Percentiles rank a stretch among this genome's conserved stretches.
phyloP scores from a whole-genome alignment of 2,888 invertebrate species.

The Thymelicus lineola region DNA sequence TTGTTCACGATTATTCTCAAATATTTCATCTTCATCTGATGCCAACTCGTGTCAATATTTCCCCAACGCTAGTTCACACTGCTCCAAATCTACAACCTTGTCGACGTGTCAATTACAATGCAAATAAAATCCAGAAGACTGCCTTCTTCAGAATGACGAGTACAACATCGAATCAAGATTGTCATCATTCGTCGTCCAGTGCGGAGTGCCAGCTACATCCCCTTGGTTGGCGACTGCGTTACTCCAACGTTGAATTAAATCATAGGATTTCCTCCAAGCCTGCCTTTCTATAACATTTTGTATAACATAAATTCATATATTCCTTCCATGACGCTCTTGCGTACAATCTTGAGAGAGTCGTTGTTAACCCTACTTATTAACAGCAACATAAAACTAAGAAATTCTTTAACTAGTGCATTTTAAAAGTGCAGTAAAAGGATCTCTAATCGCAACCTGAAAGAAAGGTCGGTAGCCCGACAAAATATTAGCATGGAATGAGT shows the following conservation, averaged over 20 bases:
- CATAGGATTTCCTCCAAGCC: conserved; percentile 83
- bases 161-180: conserved; percentile 9
- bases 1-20: conserved; percentile 30
- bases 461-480: conserved; percentile 63
- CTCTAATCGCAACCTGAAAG: conserved; percentile 62
- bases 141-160: conserved; percentile 19
- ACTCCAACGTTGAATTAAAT: conserved; percentile 79
- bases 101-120: conserved; percentile 10
- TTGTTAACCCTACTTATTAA: conserved; percentile 55
- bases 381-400: conserved; percentile 28
- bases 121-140: conserved; percentile 19
- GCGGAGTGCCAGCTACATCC: conserved; percentile 56
- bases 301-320: conserved; percentile 75
- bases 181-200: conserved; percentile 46
- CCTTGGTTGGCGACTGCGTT: conserved; percentile 64
- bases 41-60: neutral
- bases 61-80: neutral
- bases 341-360: conserved; percentile 55
- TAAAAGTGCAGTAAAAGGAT: conserved; percentile 18
- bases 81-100: conserved; percentile 18
- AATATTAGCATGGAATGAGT: conserved; percentile 54
- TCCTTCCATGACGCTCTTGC: conserved; percentile 48
- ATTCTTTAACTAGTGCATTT: conserved; percentile 26
- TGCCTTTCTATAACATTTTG: conserved; percentile 84
- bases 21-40: conserved; percentile 12